Conservation (phyloP, 2,888 invertebrate genomes). For the Amphipyra berbera region DNA sequence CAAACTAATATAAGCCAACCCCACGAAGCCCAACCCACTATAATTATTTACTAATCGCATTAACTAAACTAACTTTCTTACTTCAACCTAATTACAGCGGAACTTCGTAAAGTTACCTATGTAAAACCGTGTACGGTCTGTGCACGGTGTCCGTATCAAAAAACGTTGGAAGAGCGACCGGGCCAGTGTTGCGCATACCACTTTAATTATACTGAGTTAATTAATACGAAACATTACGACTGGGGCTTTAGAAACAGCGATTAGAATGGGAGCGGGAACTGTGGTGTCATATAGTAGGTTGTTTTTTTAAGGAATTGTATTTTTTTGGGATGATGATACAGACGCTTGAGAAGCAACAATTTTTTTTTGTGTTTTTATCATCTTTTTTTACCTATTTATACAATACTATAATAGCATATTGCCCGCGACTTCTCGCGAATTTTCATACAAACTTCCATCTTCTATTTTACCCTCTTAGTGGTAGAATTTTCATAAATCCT, state of each 20-base stretch:
- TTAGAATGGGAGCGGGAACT: background rate
- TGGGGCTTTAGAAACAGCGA: constrained; percentile 63
- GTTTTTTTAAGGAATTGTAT: too few relatives aligned
- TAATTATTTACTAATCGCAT: constrained; percentile 42
- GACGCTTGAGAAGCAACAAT: too few relatives aligned
- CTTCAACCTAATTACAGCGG: constrained; percentile 45
- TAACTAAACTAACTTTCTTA: constrained; percentile 48
- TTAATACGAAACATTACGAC: constrained; percentile 83
- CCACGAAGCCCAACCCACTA: background rate
- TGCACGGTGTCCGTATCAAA: constrained; percentile 61
- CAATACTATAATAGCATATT: too few relatives aligned
- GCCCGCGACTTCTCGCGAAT: too few relatives aligned
- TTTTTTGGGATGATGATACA: too few relatives aligned
- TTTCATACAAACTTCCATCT: too few relatives aligned
- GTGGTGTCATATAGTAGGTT: too few relatives aligned
- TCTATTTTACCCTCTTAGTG: too few relatives aligned
- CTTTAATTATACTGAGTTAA: constrained; percentile 85
- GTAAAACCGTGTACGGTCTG: constrained; percentile 40
- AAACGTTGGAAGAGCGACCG: constrained; percentile 67
- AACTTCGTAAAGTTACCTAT: constrained; percentile 49
- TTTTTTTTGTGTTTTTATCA: too few relatives aligned
- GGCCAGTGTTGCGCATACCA: constrained; percentile 77
- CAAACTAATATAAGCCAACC: background rate
- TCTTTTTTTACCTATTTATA: too few relatives aligned
- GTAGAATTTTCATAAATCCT: too few relatives aligned